phyloP scores from a whole-genome alignment of 2,797 vertebrate genomes.

The Chromis chromis region DNA sequence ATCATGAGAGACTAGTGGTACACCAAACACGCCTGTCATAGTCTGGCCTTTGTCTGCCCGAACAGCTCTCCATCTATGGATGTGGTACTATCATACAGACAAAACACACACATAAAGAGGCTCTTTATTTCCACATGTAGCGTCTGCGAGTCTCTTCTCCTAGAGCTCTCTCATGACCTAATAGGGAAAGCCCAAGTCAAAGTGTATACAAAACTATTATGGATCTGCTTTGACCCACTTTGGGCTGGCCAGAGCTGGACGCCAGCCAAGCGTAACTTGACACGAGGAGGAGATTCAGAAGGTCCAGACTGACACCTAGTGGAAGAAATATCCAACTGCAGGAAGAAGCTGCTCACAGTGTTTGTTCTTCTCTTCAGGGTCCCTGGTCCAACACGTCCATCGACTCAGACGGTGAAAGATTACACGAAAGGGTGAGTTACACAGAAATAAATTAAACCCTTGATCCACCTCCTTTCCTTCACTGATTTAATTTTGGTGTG shows the following conservation, averaged over 20 bases:
- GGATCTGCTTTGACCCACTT: constrained; percentile 80
- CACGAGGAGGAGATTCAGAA: neutral
- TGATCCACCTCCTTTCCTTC: too few species aligned
- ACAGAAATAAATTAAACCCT: neutral
- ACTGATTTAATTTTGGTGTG: neutral
- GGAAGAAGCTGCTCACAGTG: constrained; percentile 1
- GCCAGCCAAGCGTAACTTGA: constrained; percentile 51
- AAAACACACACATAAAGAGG: constrained; percentile 59
- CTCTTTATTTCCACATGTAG: constrained; percentile 57
- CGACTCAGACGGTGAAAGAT: constrained; percentile 81
- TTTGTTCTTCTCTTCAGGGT: constrained; percentile 68
- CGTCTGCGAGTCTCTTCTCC: constrained; percentile 55
- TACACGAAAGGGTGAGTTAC: constrained; percentile 82
- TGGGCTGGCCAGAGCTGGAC: constrained; percentile 59
- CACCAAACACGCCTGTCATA: constrained; percentile 36
- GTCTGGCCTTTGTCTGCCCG: constrained; percentile 60
- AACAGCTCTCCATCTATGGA: constrained; percentile 72
- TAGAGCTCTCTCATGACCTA: constrained; percentile 74
- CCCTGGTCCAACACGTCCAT: constrained; percentile 72
- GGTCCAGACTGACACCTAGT: constrained; percentile 73
- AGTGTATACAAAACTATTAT: constrained; percentile 77
- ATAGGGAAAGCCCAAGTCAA: constrained; percentile 76
- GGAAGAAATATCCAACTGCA: constrained; percentile 53
- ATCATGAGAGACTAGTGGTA: constrained; percentile 30
- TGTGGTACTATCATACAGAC: constrained; percentile 40